A percentile compares a stretch with the other conserved stretches of the same genome.
Evolutionary conservation across 2,888 invertebrate genomes (phyloP).

Genomic region (Orchestes rusci): DNA sequence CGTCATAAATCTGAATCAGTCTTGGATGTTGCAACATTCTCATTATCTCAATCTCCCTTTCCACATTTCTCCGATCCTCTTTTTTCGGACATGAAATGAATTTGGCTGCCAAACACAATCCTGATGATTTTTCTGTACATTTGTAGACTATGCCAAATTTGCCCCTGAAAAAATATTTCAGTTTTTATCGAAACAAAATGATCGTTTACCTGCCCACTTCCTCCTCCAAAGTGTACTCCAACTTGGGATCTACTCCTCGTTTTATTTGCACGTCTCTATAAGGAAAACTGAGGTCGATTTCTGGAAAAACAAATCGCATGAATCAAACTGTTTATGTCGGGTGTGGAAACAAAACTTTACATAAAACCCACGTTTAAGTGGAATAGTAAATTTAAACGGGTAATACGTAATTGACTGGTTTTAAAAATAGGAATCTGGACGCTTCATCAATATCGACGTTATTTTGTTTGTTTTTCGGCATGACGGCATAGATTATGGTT

Average conservation of each 20-base stretch:
- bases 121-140: slow-evolving; percentile 77
- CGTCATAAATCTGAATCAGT: slow-evolving; percentile 95
- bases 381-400: too few relatives aligned
- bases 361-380: slow-evolving; percentile 1
- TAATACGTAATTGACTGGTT: too few relatives aligned
- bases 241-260: slow-evolving; percentile 77
- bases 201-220: slow-evolving; percentile 79
- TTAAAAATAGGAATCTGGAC: too few relatives aligned
- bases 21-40: slow-evolving; percentile 87
- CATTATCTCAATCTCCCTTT: slow-evolving; percentile 97
- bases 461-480: too few relatives aligned
- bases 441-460: too few relatives aligned
- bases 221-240: slow-evolving; percentile 76
- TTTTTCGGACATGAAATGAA: slow-evolving; percentile 79
- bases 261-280: slow-evolving; percentile 80
- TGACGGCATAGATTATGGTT: too few relatives aligned
- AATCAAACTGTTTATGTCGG: not conserved
- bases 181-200: not conserved
- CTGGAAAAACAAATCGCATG: slow-evolving; percentile 49
- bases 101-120: slow-evolving; percentile 84
- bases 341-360: not conserved
- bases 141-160: slow-evolving; percentile 96
- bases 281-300: slow-evolving; percentile 83
- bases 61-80: slow-evolving; percentile 85
- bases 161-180: slow-evolving; percentile 57